phyloP scores from a whole-genome alignment of 1,140 invertebrate species.

The Dreissena polymorpha region DNA sequence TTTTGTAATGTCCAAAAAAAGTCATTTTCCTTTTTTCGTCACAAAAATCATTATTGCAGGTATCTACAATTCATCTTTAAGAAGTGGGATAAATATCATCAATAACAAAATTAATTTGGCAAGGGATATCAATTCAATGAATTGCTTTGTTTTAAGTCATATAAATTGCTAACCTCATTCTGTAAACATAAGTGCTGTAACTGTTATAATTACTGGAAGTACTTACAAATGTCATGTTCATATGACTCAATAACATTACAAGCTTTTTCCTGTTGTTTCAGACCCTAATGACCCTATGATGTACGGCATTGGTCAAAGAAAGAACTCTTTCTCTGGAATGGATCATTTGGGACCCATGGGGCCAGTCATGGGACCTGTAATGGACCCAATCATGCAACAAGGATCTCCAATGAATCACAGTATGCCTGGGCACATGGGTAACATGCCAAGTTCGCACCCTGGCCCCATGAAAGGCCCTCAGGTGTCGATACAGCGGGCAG shows the following conservation, averaged over 20 bases:
- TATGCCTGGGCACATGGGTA: slow-evolving; percentile 59
- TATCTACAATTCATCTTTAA: no score
- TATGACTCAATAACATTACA: not conserved
- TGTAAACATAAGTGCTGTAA: no score
- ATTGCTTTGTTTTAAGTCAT: no score
- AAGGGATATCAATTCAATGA: no score
- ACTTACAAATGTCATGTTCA: no score
- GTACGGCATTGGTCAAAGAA: slow-evolving; percentile 64
- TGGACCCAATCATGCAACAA: slow-evolving; percentile 56
- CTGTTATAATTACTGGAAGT: no score
- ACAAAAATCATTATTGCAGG: no score
- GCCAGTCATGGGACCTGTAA: slow-evolving; percentile 55
- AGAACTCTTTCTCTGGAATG: slow-evolving; percentile 83
- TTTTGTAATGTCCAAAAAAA: no score
- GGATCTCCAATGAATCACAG: slow-evolving; percentile 59
- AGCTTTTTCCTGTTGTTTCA: slow-evolving; percentile 14
- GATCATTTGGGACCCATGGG: slow-evolving; percentile 81
- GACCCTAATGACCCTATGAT: slow-evolving; percentile 65
- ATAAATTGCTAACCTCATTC: no score
- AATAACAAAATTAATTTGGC: no score
- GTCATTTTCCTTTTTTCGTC: no score
- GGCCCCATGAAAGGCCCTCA: slow-evolving; percentile 56
- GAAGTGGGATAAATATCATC: no score
- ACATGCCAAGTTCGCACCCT: slow-evolving; percentile 58
- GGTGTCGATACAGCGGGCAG: slow-evolving; percentile 71